Percentiles rank a stretch among this genome's conserved stretches.
Conservation (phyloP, 2,113 vertebrate species). For the Entelurus aequoreus region DNA sequence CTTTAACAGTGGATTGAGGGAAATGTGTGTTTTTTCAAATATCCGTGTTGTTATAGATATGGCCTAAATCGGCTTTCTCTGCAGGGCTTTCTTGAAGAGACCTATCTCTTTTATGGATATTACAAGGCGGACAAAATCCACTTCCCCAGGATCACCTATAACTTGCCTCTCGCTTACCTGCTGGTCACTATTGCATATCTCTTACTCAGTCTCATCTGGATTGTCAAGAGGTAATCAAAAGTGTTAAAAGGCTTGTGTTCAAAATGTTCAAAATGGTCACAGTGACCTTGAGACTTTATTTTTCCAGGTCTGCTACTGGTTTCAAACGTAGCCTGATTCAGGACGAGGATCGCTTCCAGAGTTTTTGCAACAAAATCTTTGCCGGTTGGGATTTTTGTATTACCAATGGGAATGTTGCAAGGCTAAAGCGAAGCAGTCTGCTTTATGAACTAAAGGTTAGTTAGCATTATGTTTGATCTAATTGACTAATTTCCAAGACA, state of each 20-base stretch:
- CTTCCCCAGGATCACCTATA: constrained; percentile 71
- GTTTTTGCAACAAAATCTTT: constrained; percentile 96
- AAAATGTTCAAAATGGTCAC: background rate
- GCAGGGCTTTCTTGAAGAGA: constrained; percentile 90
- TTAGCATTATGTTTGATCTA: background rate
- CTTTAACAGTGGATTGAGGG: too few species aligned
- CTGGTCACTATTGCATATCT: constrained; percentile 82
- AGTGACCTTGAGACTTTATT: background rate
- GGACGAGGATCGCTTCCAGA: constrained; percentile 86
- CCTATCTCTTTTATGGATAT: constrained; percentile 92
- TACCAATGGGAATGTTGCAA: constrained; percentile 74
- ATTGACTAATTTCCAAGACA: background rate
- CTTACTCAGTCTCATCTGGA: constrained; percentile 86
- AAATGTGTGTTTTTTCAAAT: background rate
- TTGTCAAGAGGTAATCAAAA: constrained; percentile 81
- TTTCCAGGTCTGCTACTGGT: constrained; percentile 79
- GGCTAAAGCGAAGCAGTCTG: constrained; percentile 82
- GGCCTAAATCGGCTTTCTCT: constrained; percentile 11
- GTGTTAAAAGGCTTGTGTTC: background rate
- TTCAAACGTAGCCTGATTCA: constrained; percentile 84
- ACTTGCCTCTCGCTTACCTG: constrained; percentile 86
- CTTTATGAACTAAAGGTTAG: constrained; percentile 84
- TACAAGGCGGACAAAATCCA: constrained; percentile 74
- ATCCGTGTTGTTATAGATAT: background rate
- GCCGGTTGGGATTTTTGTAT: constrained; percentile 97